Evolutionary conservation across 2,797 vertebrate genomes (phyloP).

Genomic region (Rhinichthys osculus): DNA sequence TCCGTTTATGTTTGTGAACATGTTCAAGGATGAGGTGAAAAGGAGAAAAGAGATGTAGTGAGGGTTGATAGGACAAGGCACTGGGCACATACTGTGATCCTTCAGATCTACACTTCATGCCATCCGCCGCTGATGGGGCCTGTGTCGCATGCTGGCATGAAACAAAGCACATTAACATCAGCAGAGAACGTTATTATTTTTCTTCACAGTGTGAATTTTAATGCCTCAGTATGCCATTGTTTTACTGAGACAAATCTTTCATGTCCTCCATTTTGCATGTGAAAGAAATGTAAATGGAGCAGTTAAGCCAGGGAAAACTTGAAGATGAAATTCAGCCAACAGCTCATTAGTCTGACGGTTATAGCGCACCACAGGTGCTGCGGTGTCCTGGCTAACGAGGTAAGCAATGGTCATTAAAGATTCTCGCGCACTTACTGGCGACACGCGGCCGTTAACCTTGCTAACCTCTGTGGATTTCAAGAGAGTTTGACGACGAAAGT

Average conservation of each 20-base stretch:
- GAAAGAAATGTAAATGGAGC: constrained; percentile 38
- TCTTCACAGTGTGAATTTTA: constrained; percentile 33
- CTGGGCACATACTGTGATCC: constrained; percentile 54
- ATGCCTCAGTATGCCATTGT: constrained; percentile 13
- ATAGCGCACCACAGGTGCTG: constrained; percentile 25
- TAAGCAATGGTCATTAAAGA: constrained; percentile 51
- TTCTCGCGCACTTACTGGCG: constrained; percentile 30
- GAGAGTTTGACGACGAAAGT: constrained; percentile 20
- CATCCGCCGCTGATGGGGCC: constrained; percentile 11
- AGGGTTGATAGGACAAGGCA: constrained; percentile 37
- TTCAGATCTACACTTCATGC: neutral
- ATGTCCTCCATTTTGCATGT: constrained; percentile 34
- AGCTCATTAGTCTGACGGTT: constrained; percentile 45
- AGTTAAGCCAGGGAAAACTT: constrained; percentile 39
- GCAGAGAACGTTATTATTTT: constrained; percentile 12
- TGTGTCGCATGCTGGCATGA: neutral
- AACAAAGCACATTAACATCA: constrained; percentile 18
- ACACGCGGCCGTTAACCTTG: constrained; percentile 32
- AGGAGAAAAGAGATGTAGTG: neutral
- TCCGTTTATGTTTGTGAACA: constrained; percentile 15
- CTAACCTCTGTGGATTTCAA: constrained; percentile 31
- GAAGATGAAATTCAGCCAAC: constrained; percentile 38
- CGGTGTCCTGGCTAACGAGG: constrained; percentile 41
- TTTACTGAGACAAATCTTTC: constrained; percentile 28
- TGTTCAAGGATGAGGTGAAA: neutral